Conservation (phyloP, 1,140 invertebrate species). For the Lepidostoma basale region DNA sequence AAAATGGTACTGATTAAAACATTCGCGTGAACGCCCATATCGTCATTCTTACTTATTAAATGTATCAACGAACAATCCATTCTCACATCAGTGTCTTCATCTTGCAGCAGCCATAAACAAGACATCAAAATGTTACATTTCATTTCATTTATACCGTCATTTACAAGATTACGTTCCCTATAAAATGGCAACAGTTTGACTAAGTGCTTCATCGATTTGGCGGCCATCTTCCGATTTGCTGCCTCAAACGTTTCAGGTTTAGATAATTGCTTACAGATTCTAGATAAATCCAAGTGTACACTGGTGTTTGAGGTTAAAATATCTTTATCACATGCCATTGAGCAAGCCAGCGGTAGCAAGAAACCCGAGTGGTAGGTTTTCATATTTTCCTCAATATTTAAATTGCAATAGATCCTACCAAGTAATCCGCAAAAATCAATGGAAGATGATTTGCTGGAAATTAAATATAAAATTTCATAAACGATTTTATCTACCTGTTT, state of each 20-base stretch:
- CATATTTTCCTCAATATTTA: conserved; percentile 28
- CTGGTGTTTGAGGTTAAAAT: conserved; percentile 17
- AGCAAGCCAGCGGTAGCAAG: conserved; percentile 51
- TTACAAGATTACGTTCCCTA: conserved; percentile 8
- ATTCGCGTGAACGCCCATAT: conserved; percentile 48
- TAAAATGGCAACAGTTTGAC: conserved; percentile 46
- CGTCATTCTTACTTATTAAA: conserved; percentile 41
- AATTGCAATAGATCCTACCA: conserved; percentile 6
- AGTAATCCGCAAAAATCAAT: background rate
- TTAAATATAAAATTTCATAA: conserved; percentile 25
- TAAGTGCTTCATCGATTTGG: conserved; percentile 54
- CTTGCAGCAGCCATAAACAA: conserved; percentile 54
- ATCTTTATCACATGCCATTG: conserved; percentile 31
- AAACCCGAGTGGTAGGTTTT: conserved; percentile 49
- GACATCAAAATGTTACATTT: conserved; percentile 52
- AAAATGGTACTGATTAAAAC: conserved; percentile 52
- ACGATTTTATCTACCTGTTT: conserved; percentile 9
- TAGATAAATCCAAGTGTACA: conserved; percentile 46
- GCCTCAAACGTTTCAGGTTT: conserved; percentile 50
- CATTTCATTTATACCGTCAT: conserved; percentile 38
- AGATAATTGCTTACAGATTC: conserved; percentile 49
- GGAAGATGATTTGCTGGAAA: background rate
- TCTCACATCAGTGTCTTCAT: conserved; percentile 57
- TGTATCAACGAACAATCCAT: conserved; percentile 50
- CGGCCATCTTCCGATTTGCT: conserved; percentile 53